phyloP scores from a whole-genome alignment of 2,113 vertebrate genomes.

The Nyctereutes procyonoides region DNA sequence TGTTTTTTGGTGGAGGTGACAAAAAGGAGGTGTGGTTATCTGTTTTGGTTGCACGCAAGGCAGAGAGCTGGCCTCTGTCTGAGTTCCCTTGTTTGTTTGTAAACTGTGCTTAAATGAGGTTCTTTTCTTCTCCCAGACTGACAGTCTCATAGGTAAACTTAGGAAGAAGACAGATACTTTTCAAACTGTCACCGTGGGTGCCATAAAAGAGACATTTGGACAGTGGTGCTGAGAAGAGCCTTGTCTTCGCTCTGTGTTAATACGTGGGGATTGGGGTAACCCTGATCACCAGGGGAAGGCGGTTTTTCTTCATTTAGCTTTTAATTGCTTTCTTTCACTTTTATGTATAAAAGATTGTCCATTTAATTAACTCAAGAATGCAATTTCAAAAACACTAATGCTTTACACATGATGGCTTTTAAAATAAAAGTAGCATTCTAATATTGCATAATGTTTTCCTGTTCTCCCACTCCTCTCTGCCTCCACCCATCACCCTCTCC shows the following conservation, averaged over 20 bases:
- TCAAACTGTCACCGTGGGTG: slow-evolving; percentile 63
- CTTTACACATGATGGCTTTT: slow-evolving; percentile 91
- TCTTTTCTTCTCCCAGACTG: background rate
- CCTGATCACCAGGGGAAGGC: slow-evolving; percentile 69
- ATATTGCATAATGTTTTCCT: slow-evolving; percentile 65
- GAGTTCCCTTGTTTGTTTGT: slow-evolving; percentile 67
- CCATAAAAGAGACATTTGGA: slow-evolving; percentile 74
- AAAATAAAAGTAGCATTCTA: slow-evolving; percentile 88
- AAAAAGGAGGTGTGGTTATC: background rate
- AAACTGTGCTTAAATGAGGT: slow-evolving; percentile 36
- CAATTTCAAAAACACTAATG: slow-evolving; percentile 91
- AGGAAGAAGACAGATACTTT: slow-evolving; percentile 70
- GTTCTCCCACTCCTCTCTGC: background rate
- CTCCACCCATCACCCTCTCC: background rate
- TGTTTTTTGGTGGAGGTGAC: slow-evolving; percentile 25
- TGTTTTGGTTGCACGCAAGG: slow-evolving; percentile 15
- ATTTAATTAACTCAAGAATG: slow-evolving; percentile 92
- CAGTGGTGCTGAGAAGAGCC: slow-evolving; percentile 49
- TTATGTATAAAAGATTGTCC: slow-evolving; percentile 91
- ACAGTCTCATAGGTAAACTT: slow-evolving; percentile 67
- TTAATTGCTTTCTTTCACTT: slow-evolving; percentile 90
- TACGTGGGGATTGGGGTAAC: slow-evolving; percentile 64
- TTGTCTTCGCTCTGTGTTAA: slow-evolving; percentile 20
- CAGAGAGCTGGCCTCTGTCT: slow-evolving; percentile 29
- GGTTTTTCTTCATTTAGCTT: slow-evolving; percentile 83